Conservation (phyloP, 2,797 vertebrate species). For the Pantherophis alleghaniensis region DNA sequence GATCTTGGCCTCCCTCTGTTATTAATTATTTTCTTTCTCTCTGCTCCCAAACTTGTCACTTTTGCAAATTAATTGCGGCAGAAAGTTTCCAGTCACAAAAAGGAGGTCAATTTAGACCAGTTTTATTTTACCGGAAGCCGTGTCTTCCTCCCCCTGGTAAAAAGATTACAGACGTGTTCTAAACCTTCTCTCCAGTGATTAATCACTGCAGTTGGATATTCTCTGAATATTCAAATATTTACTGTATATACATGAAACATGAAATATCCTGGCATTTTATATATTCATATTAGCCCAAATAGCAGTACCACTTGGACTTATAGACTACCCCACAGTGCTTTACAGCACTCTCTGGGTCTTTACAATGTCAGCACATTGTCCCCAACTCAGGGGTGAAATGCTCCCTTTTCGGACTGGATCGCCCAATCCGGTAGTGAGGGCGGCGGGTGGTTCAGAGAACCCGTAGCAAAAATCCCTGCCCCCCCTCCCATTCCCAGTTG, state of each 20-base stretch:
- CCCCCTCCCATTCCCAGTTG: too few relatives aligned
- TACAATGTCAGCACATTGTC: not conserved
- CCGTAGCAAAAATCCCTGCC: too few relatives aligned
- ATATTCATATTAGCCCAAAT: not conserved
- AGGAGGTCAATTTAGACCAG: not conserved
- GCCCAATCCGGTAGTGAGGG: too few relatives aligned
- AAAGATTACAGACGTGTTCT: not conserved
- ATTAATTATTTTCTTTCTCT: rapidly evolving
- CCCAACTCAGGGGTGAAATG: not conserved
- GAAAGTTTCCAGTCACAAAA: not conserved
- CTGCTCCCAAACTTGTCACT: not conserved
- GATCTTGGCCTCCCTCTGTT: not conserved
- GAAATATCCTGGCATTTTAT: not conserved
- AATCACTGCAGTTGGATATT: not conserved
- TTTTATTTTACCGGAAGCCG: not conserved
- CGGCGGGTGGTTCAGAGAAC: too few relatives aligned
- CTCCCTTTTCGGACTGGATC: too few relatives aligned
- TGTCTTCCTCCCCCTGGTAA: not conserved
- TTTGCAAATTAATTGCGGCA: not conserved
- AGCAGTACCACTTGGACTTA: not conserved
- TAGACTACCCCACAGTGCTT: not conserved
- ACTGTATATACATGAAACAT: not conserved
- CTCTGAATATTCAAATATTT: not conserved
- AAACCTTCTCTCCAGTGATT: not conserved
- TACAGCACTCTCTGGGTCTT: not conserved